Evolutionary conservation across 1,140 invertebrate genomes (phyloP).

Genomic region (Monomorium pharaonis): DNA sequence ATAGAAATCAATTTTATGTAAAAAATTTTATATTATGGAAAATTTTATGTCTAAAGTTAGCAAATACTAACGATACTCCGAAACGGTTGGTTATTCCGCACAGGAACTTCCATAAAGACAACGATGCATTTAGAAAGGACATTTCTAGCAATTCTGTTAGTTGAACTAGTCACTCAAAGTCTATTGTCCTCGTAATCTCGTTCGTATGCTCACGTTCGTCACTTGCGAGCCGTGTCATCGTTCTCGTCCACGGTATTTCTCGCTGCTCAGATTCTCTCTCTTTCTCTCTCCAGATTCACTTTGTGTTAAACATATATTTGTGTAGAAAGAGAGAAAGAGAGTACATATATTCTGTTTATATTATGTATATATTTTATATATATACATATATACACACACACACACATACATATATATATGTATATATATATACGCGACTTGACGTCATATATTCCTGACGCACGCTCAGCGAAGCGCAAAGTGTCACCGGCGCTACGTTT

Average conservation of each 20-base stretch:
- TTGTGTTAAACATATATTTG: not conserved
- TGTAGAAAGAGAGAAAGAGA: not conserved
- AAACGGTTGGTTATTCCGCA: not conserved
- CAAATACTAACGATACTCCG: not conserved
- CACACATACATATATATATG: too few relatives aligned
- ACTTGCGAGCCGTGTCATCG: slow-evolving; percentile 22
- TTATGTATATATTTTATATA: not conserved
- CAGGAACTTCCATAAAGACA: not conserved
- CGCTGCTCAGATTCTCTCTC: slow-evolving; percentile 2
- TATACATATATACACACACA: not conserved
- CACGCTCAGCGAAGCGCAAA: slow-evolving; percentile 46
- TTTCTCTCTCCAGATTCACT: slow-evolving; percentile 9
- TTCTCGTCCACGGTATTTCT: slow-evolving; percentile 33
- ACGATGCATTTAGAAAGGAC: not conserved
- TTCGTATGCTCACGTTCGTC: slow-evolving; percentile 21
- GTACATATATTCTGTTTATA: not conserved
- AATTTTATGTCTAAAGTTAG: not conserved
- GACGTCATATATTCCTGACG: slow-evolving; percentile 56
- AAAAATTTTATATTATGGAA: not conserved
- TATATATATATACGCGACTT: not conserved
- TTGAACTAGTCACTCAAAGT: not conserved
- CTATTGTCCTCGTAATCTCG: slow-evolving; percentile 49
- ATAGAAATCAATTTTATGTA: not conserved
- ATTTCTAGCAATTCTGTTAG: not conserved
- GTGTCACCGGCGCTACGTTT: slow-evolving; percentile 35